Conservation (phyloP, 1,140 invertebrate species). For the Atta cephalotes region DNA sequence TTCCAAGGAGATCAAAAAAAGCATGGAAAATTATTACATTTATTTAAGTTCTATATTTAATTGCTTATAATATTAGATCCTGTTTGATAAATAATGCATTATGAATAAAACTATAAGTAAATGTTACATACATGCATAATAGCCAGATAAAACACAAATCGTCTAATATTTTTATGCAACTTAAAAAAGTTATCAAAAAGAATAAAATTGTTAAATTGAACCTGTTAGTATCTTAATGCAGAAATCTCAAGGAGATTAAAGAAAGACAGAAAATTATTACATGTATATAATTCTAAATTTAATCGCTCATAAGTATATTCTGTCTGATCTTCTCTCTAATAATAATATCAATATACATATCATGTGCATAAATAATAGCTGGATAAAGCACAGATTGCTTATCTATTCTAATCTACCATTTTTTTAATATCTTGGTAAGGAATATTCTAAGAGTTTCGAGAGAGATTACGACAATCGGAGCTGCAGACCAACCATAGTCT, state of each 20-base stretch:
- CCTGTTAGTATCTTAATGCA: background rate
- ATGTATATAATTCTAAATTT: background rate
- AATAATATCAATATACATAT: background rate
- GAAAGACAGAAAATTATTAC: background rate
- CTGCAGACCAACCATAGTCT: background rate
- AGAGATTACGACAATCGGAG: background rate
- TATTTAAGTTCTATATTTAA: background rate
- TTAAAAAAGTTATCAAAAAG: background rate
- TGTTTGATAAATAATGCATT: background rate
- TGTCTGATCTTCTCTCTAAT: background rate
- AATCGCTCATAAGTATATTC: background rate
- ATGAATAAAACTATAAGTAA: background rate
- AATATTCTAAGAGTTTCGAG: background rate
- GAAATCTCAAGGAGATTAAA: background rate
- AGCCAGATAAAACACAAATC: background rate
- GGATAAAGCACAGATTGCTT: background rate
- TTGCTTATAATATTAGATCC: too few species aligned
- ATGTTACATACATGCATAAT: background rate
- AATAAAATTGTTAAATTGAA: background rate
- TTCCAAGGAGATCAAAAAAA: background rate
- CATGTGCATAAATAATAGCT: background rate
- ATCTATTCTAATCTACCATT: background rate
- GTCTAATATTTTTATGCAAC: background rate
- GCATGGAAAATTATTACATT: background rate
- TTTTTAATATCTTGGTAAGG: background rate